phyloP scores from a whole-genome alignment of 2,888 invertebrate species.

The Acleris literana region DNA sequence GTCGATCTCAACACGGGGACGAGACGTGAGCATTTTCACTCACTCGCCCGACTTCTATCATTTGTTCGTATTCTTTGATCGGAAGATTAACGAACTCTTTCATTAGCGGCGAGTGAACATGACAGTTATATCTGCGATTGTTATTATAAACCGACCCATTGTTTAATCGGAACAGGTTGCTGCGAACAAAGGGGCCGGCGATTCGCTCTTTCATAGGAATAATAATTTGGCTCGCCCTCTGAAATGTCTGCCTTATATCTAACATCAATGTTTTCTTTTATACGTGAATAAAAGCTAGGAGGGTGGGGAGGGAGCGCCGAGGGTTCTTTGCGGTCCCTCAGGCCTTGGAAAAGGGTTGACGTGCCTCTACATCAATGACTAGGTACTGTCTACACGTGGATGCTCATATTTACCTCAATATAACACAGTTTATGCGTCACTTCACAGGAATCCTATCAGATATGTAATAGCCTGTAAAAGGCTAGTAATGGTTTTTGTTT shows the following conservation, averaged over 20 bases:
- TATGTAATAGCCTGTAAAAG: constrained; percentile 4
- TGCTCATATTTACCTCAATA: constrained; percentile 21
- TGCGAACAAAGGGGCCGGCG: constrained; percentile 50
- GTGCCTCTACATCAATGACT: constrained; percentile 41
- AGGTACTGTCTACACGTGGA: constrained; percentile 29
- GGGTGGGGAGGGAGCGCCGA: constrained; percentile 51
- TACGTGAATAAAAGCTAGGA: constrained; percentile 58
- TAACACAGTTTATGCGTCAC: constrained; percentile 3
- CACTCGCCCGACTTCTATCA: constrained; percentile 42
- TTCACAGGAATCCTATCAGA: constrained; percentile 11
- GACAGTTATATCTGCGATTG: constrained; percentile 31
- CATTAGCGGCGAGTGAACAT: constrained; percentile 14
- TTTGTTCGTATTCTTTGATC: constrained; percentile 22
- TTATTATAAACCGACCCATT: constrained; percentile 41
- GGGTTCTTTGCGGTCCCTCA: constrained; percentile 59
- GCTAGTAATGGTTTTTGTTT: constrained; percentile 15
- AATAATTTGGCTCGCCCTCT: constrained; percentile 58
- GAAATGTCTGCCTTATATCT: constrained; percentile 59
- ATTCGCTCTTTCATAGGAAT: constrained; percentile 54
- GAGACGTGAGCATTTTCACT: constrained; percentile 55
- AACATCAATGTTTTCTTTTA: constrained; percentile 69
- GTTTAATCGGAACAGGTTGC: constrained; percentile 44
- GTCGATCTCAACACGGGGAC: constrained; percentile 59
- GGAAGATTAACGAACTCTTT: constrained; percentile 31
- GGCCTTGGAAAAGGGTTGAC: constrained; percentile 65